Base-by-base conservation (phyloP, 2,113 vertebrate genomes). In the Chionomys nivalis region DNA sequence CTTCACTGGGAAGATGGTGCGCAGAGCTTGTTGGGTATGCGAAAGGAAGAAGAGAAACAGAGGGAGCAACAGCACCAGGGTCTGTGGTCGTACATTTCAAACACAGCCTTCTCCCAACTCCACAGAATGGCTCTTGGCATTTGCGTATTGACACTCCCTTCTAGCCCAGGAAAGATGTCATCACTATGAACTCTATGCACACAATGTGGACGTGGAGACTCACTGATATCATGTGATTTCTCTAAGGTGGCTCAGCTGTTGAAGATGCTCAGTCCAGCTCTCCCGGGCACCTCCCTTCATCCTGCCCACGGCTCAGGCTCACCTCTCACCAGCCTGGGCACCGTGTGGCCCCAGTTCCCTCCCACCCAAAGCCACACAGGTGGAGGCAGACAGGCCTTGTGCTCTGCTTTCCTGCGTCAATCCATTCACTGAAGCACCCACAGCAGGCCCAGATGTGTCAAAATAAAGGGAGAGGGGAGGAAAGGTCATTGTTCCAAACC, bases 401-500 rank as follows among this genome's bases (percentile, higher is more conserved):
- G 47, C 28, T 82, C 91, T 26, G 4, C 33, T 70, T 36, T 87
- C 75, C 87, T 2, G 79, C 44, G 11, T 72, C 94, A 94, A 87
- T 89, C 91, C 94, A 68, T 26, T 96, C 97, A 90, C 94, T 87
- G 55, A 72, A 94, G 91, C 87, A 92, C 91, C 93, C 89, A 44
- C 94, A 58, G 93, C 72, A 91, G 97, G 87, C 93, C 90, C 66
- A 87, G 87, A 39, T 97, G 97, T 96, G 94, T 95, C 94, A 85
- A 97, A 90, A 96, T 11, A 98, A 97, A 98, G 94, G 92, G 85
- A 96, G 94, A 87, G 94, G 97, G 96, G 95, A 96, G 93, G 96
- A 96, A 98, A 98, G 98, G 98, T 98, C 98, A 98, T 98, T 98
- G 97, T 98, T 98, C 98, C 94, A 42, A 97, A 98, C 98, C 98